Evolutionary conservation across 2,113 vertebrate species (phyloP), one percentile per base, ranked within the genome.

Genomic region (Heterotilapia buettikoferi): DNA sequence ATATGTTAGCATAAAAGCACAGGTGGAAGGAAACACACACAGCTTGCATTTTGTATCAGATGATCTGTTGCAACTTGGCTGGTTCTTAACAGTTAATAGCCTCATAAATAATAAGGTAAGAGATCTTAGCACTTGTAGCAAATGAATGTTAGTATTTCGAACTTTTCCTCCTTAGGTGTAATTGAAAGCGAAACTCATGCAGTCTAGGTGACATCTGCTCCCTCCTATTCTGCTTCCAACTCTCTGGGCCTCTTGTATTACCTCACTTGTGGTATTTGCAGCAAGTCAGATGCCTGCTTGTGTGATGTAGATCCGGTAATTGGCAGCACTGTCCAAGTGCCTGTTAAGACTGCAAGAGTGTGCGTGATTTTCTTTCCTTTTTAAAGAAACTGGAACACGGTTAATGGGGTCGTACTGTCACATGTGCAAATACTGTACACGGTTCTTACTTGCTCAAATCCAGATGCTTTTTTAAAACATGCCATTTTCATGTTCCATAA

Each of bases 231-330:
- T 36, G 40, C 59, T 66, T 19, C 78, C 26, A 14, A 40, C 61
- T 80, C 40, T 47, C 59, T 57, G 36, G 31, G 71, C 40, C 52
- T 66, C 61, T 54, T 54, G 61, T 38, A 81, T 90, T 83, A 33
- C 52, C 24, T 84, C 83, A 63, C 43, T 86, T 36, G 45, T 78
- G 84, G 24, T 86, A 85, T 90, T 79, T 83, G 68, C 82, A 85
- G 84, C 80, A 29, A 26, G 66, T 83, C 85, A 90, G 82, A 86
- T 90, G 84, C 45, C 92, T 52, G 78, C 82, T 87, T 86, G 73
- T 89, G 84, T 40, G 80, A 88, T 82, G 84, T 47, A 45, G 54
- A 85, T 82, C 81, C 4, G 10, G 63, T 91, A 88, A 92, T 90
- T 92, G 80, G 84, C 81, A 40, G 68, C 53, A 12, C 3, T 3